Percentiles rank a stretch among this genome's conserved stretches.
Conservation (phyloP, 2,113 vertebrate genomes). For the Aramus guarauna region DNA sequence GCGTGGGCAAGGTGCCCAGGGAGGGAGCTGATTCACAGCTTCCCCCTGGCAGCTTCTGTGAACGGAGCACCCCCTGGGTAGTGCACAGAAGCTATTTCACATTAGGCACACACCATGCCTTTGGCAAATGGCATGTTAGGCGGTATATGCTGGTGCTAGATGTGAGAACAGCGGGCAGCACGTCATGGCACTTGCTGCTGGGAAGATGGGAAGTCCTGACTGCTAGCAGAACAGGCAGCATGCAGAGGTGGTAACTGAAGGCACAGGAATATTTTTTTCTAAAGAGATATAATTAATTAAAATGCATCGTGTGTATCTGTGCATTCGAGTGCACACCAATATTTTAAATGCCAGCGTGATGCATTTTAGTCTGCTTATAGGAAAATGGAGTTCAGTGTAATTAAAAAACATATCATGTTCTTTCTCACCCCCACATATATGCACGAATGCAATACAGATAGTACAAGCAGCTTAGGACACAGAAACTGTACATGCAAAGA, state of each 20-base stretch:
- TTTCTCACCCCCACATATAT: not conserved
- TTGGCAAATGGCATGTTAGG: slow-evolving; percentile 28
- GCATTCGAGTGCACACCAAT: not conserved
- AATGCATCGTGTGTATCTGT: not conserved
- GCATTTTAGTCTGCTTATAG: not conserved
- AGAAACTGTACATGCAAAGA: not conserved
- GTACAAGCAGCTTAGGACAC: not conserved
- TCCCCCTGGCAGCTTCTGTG: slow-evolving; percentile 49
- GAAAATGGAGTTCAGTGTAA: slow-evolving; percentile 8
- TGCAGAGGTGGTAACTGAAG: slow-evolving; percentile 32
- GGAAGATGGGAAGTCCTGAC: slow-evolving; percentile 11
- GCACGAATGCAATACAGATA: not conserved
- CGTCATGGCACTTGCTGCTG: slow-evolving; percentile 16
- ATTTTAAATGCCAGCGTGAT: slow-evolving; percentile 21
- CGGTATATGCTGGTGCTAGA: not conserved
- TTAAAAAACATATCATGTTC: not conserved
- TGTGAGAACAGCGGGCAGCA: slow-evolving; percentile 39
- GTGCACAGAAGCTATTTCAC: slow-evolving; percentile 31
- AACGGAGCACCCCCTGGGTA: slow-evolving; percentile 15
- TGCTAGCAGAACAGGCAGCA: slow-evolving; percentile 19
- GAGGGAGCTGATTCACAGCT: slow-evolving; percentile 55
- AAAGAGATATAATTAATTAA: slow-evolving; percentile 31
- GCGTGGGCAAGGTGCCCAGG: slow-evolving; percentile 38
- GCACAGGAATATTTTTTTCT: not conserved
- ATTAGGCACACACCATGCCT: slow-evolving; percentile 21